Percentiles rank a stretch among this genome's conserved stretches.
phyloP scores from a whole-genome alignment of 2,888 invertebrate genomes.

The Tetramorium bicarinatum region DNA sequence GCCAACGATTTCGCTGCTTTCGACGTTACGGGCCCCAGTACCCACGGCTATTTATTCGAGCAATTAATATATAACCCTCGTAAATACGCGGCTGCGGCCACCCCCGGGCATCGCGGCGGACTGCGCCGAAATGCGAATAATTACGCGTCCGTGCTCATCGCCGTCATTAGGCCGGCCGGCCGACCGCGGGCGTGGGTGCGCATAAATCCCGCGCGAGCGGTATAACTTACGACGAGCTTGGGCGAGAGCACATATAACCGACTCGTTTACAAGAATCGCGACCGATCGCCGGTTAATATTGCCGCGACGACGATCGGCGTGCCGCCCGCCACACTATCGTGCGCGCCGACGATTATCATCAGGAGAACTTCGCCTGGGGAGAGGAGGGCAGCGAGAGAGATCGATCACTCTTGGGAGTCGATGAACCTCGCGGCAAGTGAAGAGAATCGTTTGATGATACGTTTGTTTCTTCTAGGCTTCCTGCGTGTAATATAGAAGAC shows the following conservation, averaged over 20 bases:
- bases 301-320: conserved; percentile 26
- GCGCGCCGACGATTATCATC: conserved; percentile 43
- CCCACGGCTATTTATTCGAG: conserved; percentile 84
- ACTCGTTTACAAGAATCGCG: conserved; percentile 50
- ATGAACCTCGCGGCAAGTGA: conserved; percentile 45
- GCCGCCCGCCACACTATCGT: conserved; percentile 39
- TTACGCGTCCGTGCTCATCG: conserved; percentile 81
- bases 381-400: conserved; percentile 28
- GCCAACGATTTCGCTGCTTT: conserved; percentile 6
- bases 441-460: conserved; percentile 52
- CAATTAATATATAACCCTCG: conserved; percentile 86
- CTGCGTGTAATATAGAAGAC: conserved; percentile 35
- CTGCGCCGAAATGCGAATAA: conserved; percentile 80
- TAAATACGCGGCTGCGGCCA: conserved; percentile 81
- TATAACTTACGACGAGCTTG: conserved; percentile 26
- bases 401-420: conserved; percentile 47
- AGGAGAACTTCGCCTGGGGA: conserved; percentile 1
- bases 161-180: conserved; percentile 76
- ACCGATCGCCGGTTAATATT: conserved; percentile 36
- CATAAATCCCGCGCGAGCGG: conserved; percentile 54
- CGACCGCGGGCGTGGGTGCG: conserved; percentile 48
- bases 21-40: conserved; percentile 5
- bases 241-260: not conserved
- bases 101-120: conserved; percentile 72
- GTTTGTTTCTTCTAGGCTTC: conserved; percentile 35